phyloP scores from a whole-genome alignment of 2,797 vertebrate species.

The Falco cherrug region DNA sequence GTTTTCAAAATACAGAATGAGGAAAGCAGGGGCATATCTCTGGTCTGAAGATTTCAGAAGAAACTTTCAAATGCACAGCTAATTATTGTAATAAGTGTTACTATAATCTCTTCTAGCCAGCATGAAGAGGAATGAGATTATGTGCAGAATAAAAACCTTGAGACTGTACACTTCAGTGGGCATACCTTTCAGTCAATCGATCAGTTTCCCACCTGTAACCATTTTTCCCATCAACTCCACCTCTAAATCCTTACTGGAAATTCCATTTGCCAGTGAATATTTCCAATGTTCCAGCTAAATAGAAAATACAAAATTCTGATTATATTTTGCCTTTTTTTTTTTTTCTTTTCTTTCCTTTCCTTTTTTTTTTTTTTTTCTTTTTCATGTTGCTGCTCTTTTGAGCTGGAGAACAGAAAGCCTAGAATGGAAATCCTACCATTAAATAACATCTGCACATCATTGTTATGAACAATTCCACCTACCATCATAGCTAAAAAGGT shows the following conservation, averaged over 20 bases:
- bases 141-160: rapidly evolving
- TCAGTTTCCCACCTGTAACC: background rate
- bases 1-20: background rate
- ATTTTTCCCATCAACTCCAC: background rate
- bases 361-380: too few relatives aligned
- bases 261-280: background rate
- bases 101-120: background rate
- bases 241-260: background rate
- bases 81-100: background rate
- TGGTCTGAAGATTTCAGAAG: background rate
- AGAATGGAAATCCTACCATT: background rate
- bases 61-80: background rate
- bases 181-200: background rate
- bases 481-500: background rate
- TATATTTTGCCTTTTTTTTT: background rate
- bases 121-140: background rate
- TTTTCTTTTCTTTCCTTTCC: rapidly evolving
- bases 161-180: background rate
- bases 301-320: background rate
- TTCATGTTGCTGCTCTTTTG: background rate
- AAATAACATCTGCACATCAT: background rate
- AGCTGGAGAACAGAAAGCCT: background rate
- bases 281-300: background rate
- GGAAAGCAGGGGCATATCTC: background rate
- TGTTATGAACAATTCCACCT: background rate